Percentiles rank a stretch among this genome's conserved stretches.
Evolutionary conservation across 2,113 vertebrate species (phyloP).

Genomic region (Genyomyrus donnyi): DNA sequence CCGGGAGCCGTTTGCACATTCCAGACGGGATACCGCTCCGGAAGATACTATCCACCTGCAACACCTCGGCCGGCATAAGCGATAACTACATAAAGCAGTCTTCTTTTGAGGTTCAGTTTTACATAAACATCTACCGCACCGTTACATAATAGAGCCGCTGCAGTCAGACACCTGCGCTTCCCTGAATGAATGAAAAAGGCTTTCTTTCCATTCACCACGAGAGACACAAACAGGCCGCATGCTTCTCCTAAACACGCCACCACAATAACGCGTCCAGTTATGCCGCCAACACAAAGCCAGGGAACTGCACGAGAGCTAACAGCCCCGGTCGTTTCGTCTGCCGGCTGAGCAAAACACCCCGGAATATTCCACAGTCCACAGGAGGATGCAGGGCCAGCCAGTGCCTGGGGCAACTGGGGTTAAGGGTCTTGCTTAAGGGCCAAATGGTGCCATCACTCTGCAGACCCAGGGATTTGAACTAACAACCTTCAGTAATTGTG

Average conservation of each 20-base stretch:
- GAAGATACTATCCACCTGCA: neutral
- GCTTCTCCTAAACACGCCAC: neutral
- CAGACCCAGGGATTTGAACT: too few relatives aligned
- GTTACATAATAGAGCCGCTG: conserved; percentile 46
- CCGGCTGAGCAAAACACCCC: neutral
- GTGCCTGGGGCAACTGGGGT: too few relatives aligned
- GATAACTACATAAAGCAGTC: conserved; percentile 21
- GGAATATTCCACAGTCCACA: neutral
- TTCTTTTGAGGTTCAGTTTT: conserved; percentile 39
- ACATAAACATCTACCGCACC: conserved; percentile 44
- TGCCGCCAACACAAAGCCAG: neutral
- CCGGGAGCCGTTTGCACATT: neutral
- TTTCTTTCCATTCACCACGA: conserved; percentile 38
- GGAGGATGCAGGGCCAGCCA: too few relatives aligned
- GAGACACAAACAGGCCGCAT: neutral
- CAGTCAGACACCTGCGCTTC: conserved; percentile 42
- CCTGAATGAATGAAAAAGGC: conserved; percentile 51
- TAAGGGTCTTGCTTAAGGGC: too few relatives aligned
- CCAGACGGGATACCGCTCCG: neutral
- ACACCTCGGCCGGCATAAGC: neutral
- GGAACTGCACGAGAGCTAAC: neutral
- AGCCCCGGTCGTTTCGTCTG: neutral
- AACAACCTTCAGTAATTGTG: too few relatives aligned
- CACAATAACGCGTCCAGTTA: neutral
- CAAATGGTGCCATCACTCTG: too few relatives aligned